These are phyloP conservation scores for Asbolus verrucosus DNA, from an alignment of 1,140 invertebrate genomes.

Conservation along the genomic window DNA sequence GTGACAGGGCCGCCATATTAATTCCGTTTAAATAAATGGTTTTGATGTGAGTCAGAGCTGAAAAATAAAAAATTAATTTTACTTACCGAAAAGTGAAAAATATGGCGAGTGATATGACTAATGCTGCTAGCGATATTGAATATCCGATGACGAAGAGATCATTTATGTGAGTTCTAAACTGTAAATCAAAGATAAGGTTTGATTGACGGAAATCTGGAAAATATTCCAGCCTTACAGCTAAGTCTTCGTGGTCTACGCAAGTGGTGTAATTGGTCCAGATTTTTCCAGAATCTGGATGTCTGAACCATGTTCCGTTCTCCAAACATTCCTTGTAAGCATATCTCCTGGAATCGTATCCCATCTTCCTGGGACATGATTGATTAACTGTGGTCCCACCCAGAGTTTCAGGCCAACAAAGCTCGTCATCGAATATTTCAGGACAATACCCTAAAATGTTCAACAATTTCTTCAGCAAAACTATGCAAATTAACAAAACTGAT, in stretches of 20 bases:
- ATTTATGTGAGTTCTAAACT: constrained; percentile 60
- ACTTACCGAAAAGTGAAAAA: constrained; percentile 61
- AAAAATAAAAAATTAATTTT: constrained; percentile 1
- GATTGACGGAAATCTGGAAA: constrained; percentile 13
- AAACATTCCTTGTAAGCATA: constrained; percentile 59
- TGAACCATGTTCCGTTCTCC: constrained; percentile 61
- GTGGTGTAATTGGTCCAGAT: constrained; percentile 85
- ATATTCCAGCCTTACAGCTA: constrained; percentile 70
- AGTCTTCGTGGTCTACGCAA: constrained; percentile 79
- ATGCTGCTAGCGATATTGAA: constrained; percentile 57
- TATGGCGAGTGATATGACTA: constrained; percentile 57
- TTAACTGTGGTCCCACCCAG: constrained; percentile 70
- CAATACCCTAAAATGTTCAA: constrained; percentile 68
- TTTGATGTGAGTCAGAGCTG: too few species aligned
- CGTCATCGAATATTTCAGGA: constrained; percentile 73
- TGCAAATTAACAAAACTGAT: too few species aligned
- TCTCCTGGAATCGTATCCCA: constrained; percentile 66
- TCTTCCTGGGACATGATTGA: constrained; percentile 72
- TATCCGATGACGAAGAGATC: constrained; percentile 60
- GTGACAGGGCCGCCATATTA: too few species aligned
- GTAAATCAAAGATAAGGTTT: constrained; percentile 43
- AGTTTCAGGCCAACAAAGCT: constrained; percentile 75
- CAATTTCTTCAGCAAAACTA: not conserved
- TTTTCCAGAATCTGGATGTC: constrained; percentile 55
- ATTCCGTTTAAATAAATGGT: too few species aligned